Percentiles rank a stretch among this genome's conserved stretches.
phyloP scores from a whole-genome alignment of 2,888 invertebrate genomes.

The Zele albiditarsus region DNA sequence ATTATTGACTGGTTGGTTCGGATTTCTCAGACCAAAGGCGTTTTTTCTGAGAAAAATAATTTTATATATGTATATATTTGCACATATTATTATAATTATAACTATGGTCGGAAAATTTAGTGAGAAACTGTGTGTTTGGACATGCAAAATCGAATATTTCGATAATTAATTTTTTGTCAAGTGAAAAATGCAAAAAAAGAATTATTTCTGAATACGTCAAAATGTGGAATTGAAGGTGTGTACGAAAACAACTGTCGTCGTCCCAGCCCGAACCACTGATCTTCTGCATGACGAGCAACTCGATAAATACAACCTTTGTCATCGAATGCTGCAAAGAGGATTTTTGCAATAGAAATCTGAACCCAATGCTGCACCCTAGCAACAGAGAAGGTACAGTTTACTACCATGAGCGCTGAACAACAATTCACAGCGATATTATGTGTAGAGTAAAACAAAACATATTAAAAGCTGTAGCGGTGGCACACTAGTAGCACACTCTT shows the following conservation, averaged over 20 bases:
- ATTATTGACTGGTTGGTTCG: too few relatives aligned
- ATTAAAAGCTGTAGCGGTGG: constrained; percentile 34
- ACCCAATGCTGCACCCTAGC: constrained; percentile 79
- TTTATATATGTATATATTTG: too few relatives aligned
- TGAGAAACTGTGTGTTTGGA: neutral
- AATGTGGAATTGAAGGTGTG: constrained; percentile 82
- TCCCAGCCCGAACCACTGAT: constrained; percentile 87
- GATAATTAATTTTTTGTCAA: neutral
- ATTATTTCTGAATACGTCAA: constrained; percentile 36
- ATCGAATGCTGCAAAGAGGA: constrained; percentile 87
- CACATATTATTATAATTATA: too few relatives aligned
- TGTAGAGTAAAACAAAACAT: constrained; percentile 14
- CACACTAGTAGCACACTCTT: constrained; percentile 33
- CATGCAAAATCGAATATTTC: neutral
- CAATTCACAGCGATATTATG: constrained; percentile 4
- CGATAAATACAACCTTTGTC: constrained; percentile 84
- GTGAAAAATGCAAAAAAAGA: constrained; percentile 39
- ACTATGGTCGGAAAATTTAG: neutral
- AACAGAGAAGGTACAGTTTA: constrained; percentile 79
- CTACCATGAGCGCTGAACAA: constrained; percentile 54
- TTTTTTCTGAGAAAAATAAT: too few relatives aligned
- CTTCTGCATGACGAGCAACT: constrained; percentile 85
- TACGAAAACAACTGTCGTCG: constrained; percentile 80
- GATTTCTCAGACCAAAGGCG: too few relatives aligned
- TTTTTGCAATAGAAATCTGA: constrained; percentile 85